These are phyloP conservation scores for Cepaea nemoralis DNA, from an alignment of 1,140 invertebrate species.

Conservation along the genomic window DNA sequence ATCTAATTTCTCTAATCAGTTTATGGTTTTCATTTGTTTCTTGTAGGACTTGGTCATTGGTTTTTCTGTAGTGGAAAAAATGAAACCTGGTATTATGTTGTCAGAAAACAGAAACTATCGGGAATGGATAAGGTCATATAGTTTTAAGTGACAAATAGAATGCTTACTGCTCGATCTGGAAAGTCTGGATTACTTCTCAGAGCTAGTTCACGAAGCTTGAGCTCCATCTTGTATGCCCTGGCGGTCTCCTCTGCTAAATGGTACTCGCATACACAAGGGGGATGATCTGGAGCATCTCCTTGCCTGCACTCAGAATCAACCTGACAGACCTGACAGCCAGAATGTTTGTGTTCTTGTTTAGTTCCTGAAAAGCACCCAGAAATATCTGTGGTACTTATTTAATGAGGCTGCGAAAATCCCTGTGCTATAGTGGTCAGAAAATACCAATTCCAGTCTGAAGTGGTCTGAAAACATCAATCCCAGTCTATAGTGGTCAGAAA, in stretches of 20 bases:
- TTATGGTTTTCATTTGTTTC: too few species aligned
- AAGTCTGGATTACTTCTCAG: conserved; percentile 5
- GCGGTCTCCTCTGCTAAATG: not conserved
- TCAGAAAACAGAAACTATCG: too few species aligned
- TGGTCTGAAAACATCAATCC: too few species aligned
- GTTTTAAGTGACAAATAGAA: not conserved
- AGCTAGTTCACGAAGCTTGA: conserved; percentile 14
- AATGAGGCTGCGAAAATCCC: too few species aligned
- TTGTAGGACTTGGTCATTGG: too few species aligned
- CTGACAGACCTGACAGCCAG: not conserved
- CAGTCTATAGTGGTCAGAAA: too few species aligned
- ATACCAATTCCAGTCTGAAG: not conserved
- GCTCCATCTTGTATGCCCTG: conserved; percentile 10
- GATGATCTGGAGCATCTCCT: not conserved
- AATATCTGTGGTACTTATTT: not conserved
- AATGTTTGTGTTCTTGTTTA: not conserved
- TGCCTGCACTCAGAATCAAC: not conserved
- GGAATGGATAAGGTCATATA: not conserved
- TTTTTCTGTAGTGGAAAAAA: too few species aligned
- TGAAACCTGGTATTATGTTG: too few species aligned
- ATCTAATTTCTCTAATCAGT: too few species aligned
- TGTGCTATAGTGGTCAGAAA: not conserved
- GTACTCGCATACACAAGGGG: not conserved
- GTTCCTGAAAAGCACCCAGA: not conserved
- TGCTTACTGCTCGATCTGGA: conserved; percentile 11